Percentiles rank a stretch among this genome's conserved stretches.
Evolutionary conservation across 2,888 invertebrate species (phyloP).

Genomic region (Eueremaeus valkanovi): DNA sequence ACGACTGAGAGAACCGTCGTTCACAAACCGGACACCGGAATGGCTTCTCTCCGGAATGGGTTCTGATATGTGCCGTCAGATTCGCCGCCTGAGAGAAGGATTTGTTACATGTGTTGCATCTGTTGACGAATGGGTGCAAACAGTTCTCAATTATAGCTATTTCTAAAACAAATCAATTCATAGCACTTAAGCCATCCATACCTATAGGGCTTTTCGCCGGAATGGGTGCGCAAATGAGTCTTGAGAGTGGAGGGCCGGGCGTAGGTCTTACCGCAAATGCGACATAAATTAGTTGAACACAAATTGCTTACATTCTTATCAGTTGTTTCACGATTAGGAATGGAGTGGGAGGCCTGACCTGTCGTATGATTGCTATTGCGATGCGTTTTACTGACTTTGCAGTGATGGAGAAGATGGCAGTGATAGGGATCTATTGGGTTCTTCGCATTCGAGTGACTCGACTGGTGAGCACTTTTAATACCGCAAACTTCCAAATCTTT

Average conservation of each 20-base stretch:
- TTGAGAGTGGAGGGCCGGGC: slow-evolving; percentile 94
- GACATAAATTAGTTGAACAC: slow-evolving; percentile 44
- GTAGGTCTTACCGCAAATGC: slow-evolving; percentile 88
- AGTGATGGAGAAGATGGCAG: slow-evolving; percentile 11
- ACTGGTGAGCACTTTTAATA: background rate
- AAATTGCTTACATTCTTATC: background rate
- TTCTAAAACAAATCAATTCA: too few species aligned
- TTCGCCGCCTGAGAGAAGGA: slow-evolving; percentile 95
- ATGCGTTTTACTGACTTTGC: background rate
- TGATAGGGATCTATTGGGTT: slow-evolving; percentile 1
- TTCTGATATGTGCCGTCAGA: slow-evolving; percentile 91
- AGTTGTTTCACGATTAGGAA: background rate
- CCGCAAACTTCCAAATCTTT: slow-evolving; percentile 42
- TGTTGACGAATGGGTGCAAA: background rate
- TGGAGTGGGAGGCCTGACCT: background rate
- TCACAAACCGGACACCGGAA: slow-evolving; percentile 97
- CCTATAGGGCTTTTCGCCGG: slow-evolving; percentile 83
- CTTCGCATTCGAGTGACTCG: background rate
- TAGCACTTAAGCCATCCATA: slow-evolving; percentile 37
- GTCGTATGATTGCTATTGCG: background rate
- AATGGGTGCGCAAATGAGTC: slow-evolving; percentile 93
- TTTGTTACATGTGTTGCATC: slow-evolving; percentile 87
- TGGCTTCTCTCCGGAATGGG: slow-evolving; percentile 96
- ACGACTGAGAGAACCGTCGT: slow-evolving; percentile 90
- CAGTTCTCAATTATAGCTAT: background rate